These are phyloP conservation scores for Pediacus dermestoides DNA, from an alignment of 2,888 invertebrate species.

Conservation along the genomic window DNA sequence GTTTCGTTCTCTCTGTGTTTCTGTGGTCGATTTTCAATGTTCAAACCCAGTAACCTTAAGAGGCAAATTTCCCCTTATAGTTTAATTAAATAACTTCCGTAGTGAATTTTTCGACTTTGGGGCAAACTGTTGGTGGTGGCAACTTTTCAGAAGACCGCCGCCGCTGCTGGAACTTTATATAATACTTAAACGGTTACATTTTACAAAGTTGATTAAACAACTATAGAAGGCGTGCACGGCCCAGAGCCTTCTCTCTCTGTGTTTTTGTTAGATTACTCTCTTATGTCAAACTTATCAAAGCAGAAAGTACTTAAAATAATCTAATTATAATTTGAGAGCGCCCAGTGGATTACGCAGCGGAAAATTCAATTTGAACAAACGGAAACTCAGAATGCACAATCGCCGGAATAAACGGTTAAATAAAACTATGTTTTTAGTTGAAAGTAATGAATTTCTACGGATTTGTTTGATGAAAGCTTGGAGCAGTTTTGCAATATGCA, in stretches of 20 bases:
- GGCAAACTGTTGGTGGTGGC: neutral
- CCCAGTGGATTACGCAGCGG: slow-evolving; percentile 22
- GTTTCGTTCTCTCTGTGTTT: too few relatives aligned
- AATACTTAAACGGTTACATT: slow-evolving; percentile 30
- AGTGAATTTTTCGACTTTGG: slow-evolving; percentile 20
- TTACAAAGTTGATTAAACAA: slow-evolving; percentile 31
- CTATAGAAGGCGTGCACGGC: too few relatives aligned
- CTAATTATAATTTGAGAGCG: slow-evolving; percentile 23
- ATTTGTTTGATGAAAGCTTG: too few relatives aligned
- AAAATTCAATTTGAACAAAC: slow-evolving; percentile 21
- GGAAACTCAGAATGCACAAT: too few relatives aligned
- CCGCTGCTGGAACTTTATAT: too few relatives aligned
- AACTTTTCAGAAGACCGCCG: slow-evolving; percentile 7
- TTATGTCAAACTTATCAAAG: slow-evolving; percentile 30
- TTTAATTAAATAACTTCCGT: slow-evolving; percentile 34
- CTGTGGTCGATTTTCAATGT: slow-evolving; percentile 1
- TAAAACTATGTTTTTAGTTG: too few relatives aligned
- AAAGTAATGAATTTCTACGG: too few relatives aligned
- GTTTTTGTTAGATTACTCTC: slow-evolving; percentile 27
- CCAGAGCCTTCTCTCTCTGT: too few relatives aligned
- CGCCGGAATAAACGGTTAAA: too few relatives aligned
- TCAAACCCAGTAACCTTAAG: too few relatives aligned
- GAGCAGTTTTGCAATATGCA: too few relatives aligned
- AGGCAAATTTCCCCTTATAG: slow-evolving; percentile 13
- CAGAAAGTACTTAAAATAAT: slow-evolving; percentile 30